These are phyloP conservation scores for Holothuria scabra DNA, from an alignment of 53 echinoderm and acorn worm genomes.

Conservation along the genomic window DNA sequence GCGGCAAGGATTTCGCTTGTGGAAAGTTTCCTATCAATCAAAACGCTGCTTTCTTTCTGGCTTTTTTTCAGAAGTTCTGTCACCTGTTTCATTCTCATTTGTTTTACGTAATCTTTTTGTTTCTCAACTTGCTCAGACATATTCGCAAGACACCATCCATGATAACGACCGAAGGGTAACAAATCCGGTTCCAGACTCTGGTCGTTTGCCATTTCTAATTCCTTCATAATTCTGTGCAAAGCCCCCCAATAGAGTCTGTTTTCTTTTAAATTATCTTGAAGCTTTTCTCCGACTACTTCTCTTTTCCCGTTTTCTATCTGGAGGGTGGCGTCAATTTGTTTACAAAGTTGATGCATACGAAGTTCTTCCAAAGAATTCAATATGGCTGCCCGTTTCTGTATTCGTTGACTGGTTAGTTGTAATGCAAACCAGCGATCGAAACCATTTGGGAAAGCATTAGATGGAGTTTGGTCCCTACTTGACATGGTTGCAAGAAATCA, in stretches of 20 bases:
- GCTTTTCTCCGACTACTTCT: constrained; percentile 54
- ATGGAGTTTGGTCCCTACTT: neutral
- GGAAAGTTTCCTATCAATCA: constrained; percentile 62
- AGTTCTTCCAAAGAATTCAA: constrained; percentile 75
- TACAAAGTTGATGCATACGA: constrained; percentile 57
- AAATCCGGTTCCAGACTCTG: constrained; percentile 50
- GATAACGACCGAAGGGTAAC: constrained; percentile 73
- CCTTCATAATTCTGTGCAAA: constrained; percentile 35
- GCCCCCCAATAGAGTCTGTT: constrained; percentile 73
- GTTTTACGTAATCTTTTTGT: constrained; percentile 60
- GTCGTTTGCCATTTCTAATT: neutral
- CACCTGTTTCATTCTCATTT: constrained; percentile 49
- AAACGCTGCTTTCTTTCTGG: constrained; percentile 58
- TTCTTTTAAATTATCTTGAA: constrained; percentile 67
- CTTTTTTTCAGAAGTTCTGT: constrained; percentile 64
- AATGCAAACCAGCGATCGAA: constrained; percentile 76
- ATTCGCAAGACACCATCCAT: constrained; percentile 58
- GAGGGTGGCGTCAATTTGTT: constrained; percentile 67
- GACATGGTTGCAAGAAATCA: too few species aligned
- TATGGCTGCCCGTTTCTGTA: constrained; percentile 64
- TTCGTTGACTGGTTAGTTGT: constrained; percentile 71
- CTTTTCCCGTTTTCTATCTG: constrained; percentile 62
- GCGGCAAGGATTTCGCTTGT: constrained; percentile 65
- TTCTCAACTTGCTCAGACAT: constrained; percentile 60
- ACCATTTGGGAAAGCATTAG: constrained; percentile 65